Evolutionary conservation across 2,797 vertebrate genomes (phyloP).

Genomic region (Mycteria americana): DNA sequence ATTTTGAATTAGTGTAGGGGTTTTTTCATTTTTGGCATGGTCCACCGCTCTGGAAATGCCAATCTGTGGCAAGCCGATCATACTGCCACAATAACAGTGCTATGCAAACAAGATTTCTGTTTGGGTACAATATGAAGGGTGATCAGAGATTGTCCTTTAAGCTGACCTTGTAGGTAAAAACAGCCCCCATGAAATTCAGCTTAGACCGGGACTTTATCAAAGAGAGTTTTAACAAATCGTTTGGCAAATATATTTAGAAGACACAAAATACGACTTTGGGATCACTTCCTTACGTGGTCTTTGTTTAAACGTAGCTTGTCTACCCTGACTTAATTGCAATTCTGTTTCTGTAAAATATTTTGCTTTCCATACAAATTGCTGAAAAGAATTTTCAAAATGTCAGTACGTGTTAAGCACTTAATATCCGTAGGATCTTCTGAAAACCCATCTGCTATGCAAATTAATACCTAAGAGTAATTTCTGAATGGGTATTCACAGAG

Average conservation of each 20-base stretch:
- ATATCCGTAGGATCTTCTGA: neutral
- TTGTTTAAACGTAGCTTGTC: constrained; percentile 17
- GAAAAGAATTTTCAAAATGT: constrained; percentile 45
- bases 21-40: neutral
- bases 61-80: rapidly evolving
- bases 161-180: neutral
- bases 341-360: constrained; percentile 57
- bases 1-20: neutral
- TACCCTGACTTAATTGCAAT: neutral
- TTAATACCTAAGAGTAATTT: constrained; percentile 56
- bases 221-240: neutral
- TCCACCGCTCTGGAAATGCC: neutral
- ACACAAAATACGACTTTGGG: neutral
- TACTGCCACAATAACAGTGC: neutral
- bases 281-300: neutral
- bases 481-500: constrained; percentile 17
- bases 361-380: constrained; percentile 13
- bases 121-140: neutral
- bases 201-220: neutral
- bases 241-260: neutral
- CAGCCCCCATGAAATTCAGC: neutral
- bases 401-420: neutral
- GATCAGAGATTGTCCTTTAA: neutral
- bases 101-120: neutral
- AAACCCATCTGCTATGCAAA: constrained; percentile 59